Evolutionary conservation across 2,888 invertebrate genomes (phyloP), one percentile per base, ranked within the genome.

Genomic region (Tetragnatha montana): DNA sequence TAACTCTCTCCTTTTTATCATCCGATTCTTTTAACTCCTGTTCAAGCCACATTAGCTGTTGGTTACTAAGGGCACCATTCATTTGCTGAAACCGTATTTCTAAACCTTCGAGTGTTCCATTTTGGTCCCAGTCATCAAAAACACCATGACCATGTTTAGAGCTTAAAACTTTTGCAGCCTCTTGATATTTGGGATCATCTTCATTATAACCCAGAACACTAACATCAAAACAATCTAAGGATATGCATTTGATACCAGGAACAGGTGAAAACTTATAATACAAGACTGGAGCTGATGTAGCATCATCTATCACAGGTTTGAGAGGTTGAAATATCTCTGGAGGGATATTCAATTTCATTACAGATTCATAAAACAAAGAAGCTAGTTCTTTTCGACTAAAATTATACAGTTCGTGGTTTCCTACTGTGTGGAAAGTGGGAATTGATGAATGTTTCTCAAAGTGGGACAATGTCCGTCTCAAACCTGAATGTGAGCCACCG

Each of bases 381-480:
- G 90, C 90, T 47, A 93, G 92, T 76, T 92, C 91, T 73, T 92
- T 86, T 17, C 93, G 91, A 6, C 92, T 91, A 89, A 94, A 93
- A 91, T 94, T 94, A 91, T 94, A 94, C 14, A 93, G 92, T 88
- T 94, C 94, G 91, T 94, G 94, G 91, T 94, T 94, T 51, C 94
- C 94, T 90, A 93, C 92, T 8, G 93, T 91, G 91, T 94, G 93
- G 86, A 91, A 92, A 8, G 92, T 91, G 7, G 91, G 91, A 73
- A 92, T 91, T 19, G 88, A 70, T 6, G 80, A 19, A 78, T 92
- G 84, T 50, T 88, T 49, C 22, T 91, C 91, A 84, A 93, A 93
- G 10, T 92, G 92, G n/a, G 91, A 91, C 47, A 93, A 78, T 8
- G 93, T 92, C 49, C 91, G 91, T n/a, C 91, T 82, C 10, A 93